Base-by-base conservation (phyloP, 2,797 vertebrate species). In the Pseudochirops corinnae region DNA sequence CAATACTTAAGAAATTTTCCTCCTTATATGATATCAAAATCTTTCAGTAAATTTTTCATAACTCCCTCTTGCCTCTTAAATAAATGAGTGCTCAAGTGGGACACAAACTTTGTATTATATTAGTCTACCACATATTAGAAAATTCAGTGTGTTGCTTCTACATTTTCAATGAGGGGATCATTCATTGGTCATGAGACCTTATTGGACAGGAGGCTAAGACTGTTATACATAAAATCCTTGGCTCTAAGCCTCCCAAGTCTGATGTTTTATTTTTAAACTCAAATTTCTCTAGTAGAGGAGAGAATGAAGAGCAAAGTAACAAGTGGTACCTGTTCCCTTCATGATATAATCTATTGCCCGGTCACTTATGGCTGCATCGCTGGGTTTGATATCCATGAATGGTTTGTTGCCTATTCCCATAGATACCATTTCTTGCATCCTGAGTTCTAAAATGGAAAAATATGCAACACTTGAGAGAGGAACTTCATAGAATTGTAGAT, bases 391-490 rank as follows among this genome's bases (percentile, higher is more conserved):
- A 97, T 99, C 99, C 99, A 99, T 98, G 95, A 99, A 99, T 3
- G 99, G 99, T 57, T 99, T 99, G 98, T 98, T 99, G 94, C 99
- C 99, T 16, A 99, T 99, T 46, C 99, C 99, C 99, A 99, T 99
- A 1, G 99, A 99, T 1, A 99, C 99, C 99, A 99, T 99, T 98
- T 99, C 99, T 97, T 99, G 99, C 98, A 99, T 99, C 52, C 99
- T 98, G 96, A 99, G 95, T 98, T 99, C 99, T 99, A 93, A 82
- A 92, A 95, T 11, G 58, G n/a, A 96, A 96, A 57, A 53, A 50
- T 0, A 56, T 4, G 33, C 14, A 4, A 26, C 18, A 55, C 0
- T 39, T 91, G 26, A 52, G 93, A 82, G 58, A 93, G 82, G 3
- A 39, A 7, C 39, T 26, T 0, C 53, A 13, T 14, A 56, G 26